These are phyloP conservation scores for Melanogrammus aeglefinus DNA, from an alignment of 2,797 vertebrate genomes.

Conservation along the genomic window DNA sequence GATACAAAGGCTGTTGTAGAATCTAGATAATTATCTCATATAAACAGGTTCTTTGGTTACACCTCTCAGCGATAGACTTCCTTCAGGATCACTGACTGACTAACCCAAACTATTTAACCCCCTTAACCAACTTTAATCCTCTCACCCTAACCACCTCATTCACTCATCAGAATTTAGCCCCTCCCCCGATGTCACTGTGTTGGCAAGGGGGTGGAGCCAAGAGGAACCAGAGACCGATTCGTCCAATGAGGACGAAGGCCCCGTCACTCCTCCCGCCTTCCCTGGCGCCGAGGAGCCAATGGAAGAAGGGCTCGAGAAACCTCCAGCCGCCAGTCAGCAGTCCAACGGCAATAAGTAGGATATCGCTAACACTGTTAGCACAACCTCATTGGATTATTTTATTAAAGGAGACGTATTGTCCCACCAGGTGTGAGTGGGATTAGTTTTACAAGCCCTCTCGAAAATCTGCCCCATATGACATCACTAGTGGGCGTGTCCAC, in stretches of 20 bases:
- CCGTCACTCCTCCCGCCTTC: background rate
- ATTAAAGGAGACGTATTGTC: too few species aligned
- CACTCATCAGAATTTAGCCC: slow-evolving; percentile 15
- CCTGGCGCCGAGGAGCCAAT: slow-evolving; percentile 8
- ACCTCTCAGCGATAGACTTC: too few species aligned
- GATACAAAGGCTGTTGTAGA: too few species aligned
- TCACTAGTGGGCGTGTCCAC: too few species aligned
- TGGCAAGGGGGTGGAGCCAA: slow-evolving; percentile 48
- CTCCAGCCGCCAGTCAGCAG: background rate
- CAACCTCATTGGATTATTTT: background rate
- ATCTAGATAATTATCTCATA: too few species aligned
- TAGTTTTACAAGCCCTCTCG: too few species aligned
- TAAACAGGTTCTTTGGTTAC: too few species aligned
- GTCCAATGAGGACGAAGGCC: slow-evolving; percentile 60
- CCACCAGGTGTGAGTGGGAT: too few species aligned
- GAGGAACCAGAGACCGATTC: slow-evolving; percentile 60
- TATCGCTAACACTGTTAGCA: background rate
- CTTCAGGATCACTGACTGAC: too few species aligned
- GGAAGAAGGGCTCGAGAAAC: slow-evolving; percentile 12
- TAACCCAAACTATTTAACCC: too few species aligned
- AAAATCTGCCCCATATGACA: too few species aligned
- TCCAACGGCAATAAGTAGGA: slow-evolving; percentile 29
- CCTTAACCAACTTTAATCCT: background rate
- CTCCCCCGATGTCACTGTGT: slow-evolving; percentile 8
- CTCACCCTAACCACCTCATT: background rate